Evolutionary conservation across 2,113 vertebrate genomes (phyloP).

Genomic region (Stegostoma tigrinum): DNA sequence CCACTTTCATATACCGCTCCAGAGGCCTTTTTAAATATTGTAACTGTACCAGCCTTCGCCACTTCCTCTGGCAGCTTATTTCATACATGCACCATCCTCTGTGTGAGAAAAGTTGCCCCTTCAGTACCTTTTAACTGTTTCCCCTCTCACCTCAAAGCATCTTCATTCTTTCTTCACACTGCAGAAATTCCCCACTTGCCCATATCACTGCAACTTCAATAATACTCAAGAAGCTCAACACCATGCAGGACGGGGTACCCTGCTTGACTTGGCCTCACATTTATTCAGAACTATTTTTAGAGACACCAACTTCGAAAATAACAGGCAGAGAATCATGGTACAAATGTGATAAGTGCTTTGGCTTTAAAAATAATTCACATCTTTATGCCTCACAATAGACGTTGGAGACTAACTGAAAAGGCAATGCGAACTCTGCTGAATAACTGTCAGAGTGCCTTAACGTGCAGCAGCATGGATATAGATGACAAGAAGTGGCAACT

Average conservation of each 20-base stretch:
- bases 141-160: not conserved
- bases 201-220: too few species aligned
- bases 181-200: not conserved
- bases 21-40: too few species aligned
- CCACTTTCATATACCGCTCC: too few species aligned
- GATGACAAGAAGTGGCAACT: slow-evolving; percentile 12
- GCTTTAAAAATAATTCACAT: not conserved
- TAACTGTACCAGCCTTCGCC: too few species aligned
- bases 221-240: too few species aligned
- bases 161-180: not conserved
- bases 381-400: not conserved
- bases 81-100: too few species aligned
- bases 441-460: not conserved
- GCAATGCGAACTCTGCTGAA: not conserved
- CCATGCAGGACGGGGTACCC: too few species aligned
- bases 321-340: not conserved
- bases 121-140: too few species aligned
- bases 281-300: not conserved
- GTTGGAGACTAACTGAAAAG: not conserved
- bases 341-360: not conserved
- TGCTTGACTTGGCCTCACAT: not conserved
- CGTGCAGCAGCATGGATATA: not conserved
- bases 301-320: not conserved
- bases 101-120: too few species aligned
- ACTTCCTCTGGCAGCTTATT: too few species aligned